Base-by-base conservation (phyloP, 2,797 vertebrate genomes). In the Typhlichthys subterraneus region DNA sequence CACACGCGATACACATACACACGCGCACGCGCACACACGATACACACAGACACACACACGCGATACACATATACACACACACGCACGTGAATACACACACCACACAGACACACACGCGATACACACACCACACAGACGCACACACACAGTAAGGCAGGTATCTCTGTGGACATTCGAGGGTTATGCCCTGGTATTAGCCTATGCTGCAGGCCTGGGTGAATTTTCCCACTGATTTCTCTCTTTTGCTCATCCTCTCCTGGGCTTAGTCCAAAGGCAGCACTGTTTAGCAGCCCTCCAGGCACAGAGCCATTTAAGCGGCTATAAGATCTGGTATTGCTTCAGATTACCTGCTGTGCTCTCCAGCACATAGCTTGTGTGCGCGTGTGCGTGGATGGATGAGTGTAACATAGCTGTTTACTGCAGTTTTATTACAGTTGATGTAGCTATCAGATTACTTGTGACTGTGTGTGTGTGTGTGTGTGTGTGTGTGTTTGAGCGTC, bases 171-270 rank as follows among this genome's bases (percentile, higher is more conserved):
- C 75, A 85, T 84, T 83, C 93, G 63, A 86, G 83, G 77, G 85
- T 86, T 82, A 87, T 83, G 79, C 87, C 33, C 91, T 84, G 80
- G 86, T 85, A 83, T 93, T 92, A 92, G 87, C 81, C 79, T 78
- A 84, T 84, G 91, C 92, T 93, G 89, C 90, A 90, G 92, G 92
- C 85, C 89, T 91, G 90, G 90, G 91, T 93, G 91, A 91, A 89
- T 87, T 93, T 91, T 88, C 81, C 67, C 83, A 74, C 80, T 78
- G 83, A 77, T 82, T 82, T 82, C 72, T 79, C 72, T 80, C 73
- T 75, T 82, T 77, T 63, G 69, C 80, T 83, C 74, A 75, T 79
- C 67, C 65, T 86, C 72, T 80, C 82, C 73, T 84, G 88, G 86
- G 91, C 91, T 89, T 88, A 79, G 86, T 90, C 88, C 70, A 72